These are phyloP conservation scores for Dipus sagitta DNA, from an alignment of 2,797 vertebrate species.

Conservation along the genomic window DNA sequence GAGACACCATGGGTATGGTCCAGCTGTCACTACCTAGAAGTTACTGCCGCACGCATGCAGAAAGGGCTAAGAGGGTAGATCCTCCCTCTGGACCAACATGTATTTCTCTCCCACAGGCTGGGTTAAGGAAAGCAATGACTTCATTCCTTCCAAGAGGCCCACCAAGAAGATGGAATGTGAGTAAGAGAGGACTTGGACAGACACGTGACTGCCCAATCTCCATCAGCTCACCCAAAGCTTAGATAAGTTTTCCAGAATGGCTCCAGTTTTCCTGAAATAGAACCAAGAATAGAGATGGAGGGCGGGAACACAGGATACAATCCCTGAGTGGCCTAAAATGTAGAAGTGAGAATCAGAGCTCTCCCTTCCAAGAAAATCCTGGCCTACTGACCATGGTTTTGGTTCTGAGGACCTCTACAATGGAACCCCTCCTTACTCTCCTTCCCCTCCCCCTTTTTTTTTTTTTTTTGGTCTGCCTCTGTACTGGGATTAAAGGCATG, in stretches of 20 bases:
- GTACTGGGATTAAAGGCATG: too few species aligned
- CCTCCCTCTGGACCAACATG: background rate
- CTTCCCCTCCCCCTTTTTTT: background rate
- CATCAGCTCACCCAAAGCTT: conserved; percentile 6
- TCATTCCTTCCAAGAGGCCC: background rate
- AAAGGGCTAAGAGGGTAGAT: background rate
- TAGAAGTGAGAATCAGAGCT: background rate
- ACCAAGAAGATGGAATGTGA: background rate
- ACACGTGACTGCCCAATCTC: background rate
- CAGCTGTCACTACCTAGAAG: background rate
- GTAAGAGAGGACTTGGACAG: background rate
- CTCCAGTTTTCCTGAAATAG: background rate
- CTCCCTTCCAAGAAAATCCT: rapidly evolving
- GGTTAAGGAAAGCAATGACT: background rate
- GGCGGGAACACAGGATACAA: background rate
- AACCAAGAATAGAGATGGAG: background rate
- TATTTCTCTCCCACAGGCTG: background rate
- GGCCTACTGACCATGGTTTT: background rate
- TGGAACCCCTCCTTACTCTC: rapidly evolving
- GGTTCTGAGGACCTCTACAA: background rate
- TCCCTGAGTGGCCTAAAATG: background rate
- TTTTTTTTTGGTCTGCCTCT: too few species aligned
- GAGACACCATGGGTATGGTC: background rate
- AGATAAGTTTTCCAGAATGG: background rate
- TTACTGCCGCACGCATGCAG: background rate